Conservation (phyloP, 2,113 vertebrate genomes). For the Nothobranchius kuhntae region DNA sequence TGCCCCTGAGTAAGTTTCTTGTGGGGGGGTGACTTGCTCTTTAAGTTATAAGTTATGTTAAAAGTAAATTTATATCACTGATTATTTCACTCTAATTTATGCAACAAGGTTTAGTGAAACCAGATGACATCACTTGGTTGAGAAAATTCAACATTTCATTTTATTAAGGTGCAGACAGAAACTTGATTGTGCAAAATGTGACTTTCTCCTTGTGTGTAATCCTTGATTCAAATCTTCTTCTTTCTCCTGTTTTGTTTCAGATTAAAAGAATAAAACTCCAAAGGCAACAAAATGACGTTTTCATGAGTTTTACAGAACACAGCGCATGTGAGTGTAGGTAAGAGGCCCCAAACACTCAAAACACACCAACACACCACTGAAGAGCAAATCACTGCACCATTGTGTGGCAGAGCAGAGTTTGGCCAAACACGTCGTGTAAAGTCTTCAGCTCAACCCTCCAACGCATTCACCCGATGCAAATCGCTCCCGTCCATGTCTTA, state of each 20-base stretch:
- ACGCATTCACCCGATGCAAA: conserved; percentile 41
- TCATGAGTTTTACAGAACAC: conserved; percentile 97
- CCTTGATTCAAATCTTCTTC: not conserved
- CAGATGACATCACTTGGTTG: too few species aligned
- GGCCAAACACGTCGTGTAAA: conserved; percentile 11
- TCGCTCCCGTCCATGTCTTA: conserved; percentile 23
- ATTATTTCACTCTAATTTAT: too few species aligned
- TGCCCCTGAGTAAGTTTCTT: too few species aligned
- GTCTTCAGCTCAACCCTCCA: conserved; percentile 17
- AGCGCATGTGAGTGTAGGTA: conserved; percentile 98
- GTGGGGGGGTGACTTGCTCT: too few species aligned
- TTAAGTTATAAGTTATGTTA: too few species aligned
- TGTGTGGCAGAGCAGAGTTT: conserved; percentile 18
- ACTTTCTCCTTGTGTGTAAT: not conserved
- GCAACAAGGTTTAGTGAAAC: too few species aligned
- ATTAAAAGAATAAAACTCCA: conserved; percentile 92
- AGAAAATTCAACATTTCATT: too few species aligned
- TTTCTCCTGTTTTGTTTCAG: conserved; percentile 75
- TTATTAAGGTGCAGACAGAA: too few species aligned
- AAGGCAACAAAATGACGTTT: conserved; percentile 85
- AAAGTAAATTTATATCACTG: too few species aligned
- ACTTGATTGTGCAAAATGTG: not conserved
- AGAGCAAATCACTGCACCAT: conserved; percentile 1
- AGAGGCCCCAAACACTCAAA: conserved; percentile 66
- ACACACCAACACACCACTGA: conserved; percentile 14